Base-by-base conservation (phyloP, 1,140 invertebrate genomes). In the Oedothorax gibbosus region DNA sequence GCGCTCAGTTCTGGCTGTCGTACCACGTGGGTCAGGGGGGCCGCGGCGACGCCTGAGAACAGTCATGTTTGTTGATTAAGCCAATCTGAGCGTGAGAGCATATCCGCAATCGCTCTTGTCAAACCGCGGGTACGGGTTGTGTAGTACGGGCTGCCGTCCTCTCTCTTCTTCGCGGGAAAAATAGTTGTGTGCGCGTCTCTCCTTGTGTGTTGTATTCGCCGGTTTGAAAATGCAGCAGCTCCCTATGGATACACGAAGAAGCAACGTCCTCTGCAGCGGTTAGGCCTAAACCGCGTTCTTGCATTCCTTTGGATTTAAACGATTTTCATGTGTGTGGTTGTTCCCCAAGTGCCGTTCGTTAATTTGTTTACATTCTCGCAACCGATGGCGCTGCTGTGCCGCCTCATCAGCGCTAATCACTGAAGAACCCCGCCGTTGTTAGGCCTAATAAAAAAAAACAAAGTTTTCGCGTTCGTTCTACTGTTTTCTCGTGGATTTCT, bases 81-180 rank as follows among this genome's bases (percentile, higher is more conserved):
- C 88, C 89, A 89, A 89, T 89, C 88, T 89, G 84, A 88, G 84
- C 83, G 85, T 88, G 87, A 89, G 87, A 87, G 85, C 87, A 89
- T 88, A 89, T 88, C 87, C 86, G 83, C 84, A 82, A 85, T 85
- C 83, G 86, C 79, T 82, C 81, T 86, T 76, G 86, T 85, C 73
- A 77, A 77, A 85, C 86, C 83, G 83, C 83, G 83, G 83, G 75
- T 77, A 78, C 75, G 73, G 83, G 83, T 85, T 78, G 75, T 85
- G 60, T 82, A 69, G 71, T 82, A 51, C 20, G 51, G 50, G 71
- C 72, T 75, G 71, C 64, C 64, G 68, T 73, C 50, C 54, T 35
- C 56, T 71, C 64, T 51, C 76, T 62, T 78, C 62, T 77, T 73
- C 81, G 69, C 71, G 71, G 80, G 54, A 60, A 60, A n/a, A n/a